These are phyloP conservation scores for Drosophila miranda DNA, from an alignment of 1,140 invertebrate species.

Conservation along the genomic window DNA sequence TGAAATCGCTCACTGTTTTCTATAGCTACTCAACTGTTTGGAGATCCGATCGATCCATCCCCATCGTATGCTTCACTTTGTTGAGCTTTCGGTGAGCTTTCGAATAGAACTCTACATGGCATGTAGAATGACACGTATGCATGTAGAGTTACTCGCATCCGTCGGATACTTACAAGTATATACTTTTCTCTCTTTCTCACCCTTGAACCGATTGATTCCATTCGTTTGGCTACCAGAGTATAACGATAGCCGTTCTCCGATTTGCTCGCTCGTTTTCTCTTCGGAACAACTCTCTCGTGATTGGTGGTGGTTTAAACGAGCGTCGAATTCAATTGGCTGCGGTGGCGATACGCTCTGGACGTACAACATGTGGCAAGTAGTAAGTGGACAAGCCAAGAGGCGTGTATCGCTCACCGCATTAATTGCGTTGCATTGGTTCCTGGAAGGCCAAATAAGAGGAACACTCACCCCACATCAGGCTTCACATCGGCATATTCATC, in stretches of 20 bases:
- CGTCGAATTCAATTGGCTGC: constrained; percentile 18
- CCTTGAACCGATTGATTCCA: neutral
- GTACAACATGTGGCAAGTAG: constrained; percentile 5
- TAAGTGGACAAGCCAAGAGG: neutral
- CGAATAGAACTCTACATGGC: constrained; percentile 18
- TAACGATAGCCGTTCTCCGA: too few species aligned
- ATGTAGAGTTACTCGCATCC: constrained; percentile 21
- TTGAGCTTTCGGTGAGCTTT: constrained; percentile 26
- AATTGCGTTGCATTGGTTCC: too few species aligned
- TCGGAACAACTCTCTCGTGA: constrained; percentile 11
- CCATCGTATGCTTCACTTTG: constrained; percentile 32
- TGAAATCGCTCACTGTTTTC: too few species aligned
- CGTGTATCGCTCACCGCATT: neutral
- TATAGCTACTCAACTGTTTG: too few species aligned
- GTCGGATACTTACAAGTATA: too few species aligned
- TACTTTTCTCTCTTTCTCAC: constrained; percentile 3
- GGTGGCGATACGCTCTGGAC: neutral
- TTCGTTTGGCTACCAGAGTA: constrained; percentile 6
- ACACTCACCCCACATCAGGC: too few species aligned
- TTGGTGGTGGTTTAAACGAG: constrained; percentile 8
- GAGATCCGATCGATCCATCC: neutral
- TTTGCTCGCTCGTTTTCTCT: too few species aligned
- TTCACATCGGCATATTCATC: neutral
- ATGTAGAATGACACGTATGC: constrained; percentile 35
- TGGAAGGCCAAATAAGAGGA: too few species aligned